phyloP scores from a whole-genome alignment of 1,140 invertebrate species.

The Ceratitis capitata region DNA sequence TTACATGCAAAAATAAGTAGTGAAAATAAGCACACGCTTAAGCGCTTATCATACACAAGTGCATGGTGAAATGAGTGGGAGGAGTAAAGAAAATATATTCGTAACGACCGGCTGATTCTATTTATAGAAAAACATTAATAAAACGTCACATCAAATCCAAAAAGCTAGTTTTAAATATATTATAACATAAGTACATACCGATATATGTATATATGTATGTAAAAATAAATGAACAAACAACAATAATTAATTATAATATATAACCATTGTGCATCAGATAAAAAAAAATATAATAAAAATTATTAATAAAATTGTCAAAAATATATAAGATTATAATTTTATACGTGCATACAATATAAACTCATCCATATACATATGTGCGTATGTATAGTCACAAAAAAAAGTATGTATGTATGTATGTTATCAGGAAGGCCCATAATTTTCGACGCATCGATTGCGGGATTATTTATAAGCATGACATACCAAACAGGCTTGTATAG shows the following conservation, averaged over 20 bases:
- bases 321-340: too few species aligned
- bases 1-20: background rate
- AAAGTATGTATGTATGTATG: background rate
- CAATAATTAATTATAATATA: too few species aligned
- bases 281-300: too few species aligned
- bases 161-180: background rate
- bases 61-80: too few species aligned
- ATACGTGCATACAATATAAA: too few species aligned
- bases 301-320: too few species aligned
- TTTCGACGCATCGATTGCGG: background rate
- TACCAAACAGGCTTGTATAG: background rate
- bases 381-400: too few species aligned
- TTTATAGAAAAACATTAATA: background rate
- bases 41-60: background rate
- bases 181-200: background rate
- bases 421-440: background rate
- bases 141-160: background rate
- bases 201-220: background rate
- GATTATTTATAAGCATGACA: background rate
- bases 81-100: background rate
- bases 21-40: background rate
- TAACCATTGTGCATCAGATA: too few species aligned
- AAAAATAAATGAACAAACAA: too few species aligned
- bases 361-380: background rate
- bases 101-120: background rate